phyloP scores from a whole-genome alignment of 2,888 invertebrate genomes.

The Eristalis tenax region DNA sequence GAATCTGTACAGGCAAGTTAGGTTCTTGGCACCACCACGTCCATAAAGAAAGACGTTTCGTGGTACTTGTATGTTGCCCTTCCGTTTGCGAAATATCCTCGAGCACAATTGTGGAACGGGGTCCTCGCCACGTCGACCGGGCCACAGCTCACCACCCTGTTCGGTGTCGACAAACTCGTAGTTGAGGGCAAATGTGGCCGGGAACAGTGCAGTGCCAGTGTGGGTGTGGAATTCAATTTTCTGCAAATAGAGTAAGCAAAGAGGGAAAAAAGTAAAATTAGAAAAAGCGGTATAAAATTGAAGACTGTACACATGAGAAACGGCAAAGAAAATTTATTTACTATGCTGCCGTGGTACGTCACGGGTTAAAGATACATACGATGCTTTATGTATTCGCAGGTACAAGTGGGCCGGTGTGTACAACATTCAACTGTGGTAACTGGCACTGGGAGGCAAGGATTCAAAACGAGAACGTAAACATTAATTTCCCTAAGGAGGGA shows the following conservation, averaged over 20 bases:
- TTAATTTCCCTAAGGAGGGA: slow-evolving; percentile 73
- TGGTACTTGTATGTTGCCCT: slow-evolving; percentile 85
- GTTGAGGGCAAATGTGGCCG: slow-evolving; percentile 87
- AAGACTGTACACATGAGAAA: slow-evolving; percentile 57
- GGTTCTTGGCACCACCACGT: slow-evolving; percentile 88
- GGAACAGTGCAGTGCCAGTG: slow-evolving; percentile 90
- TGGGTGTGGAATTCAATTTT: slow-evolving; percentile 84
- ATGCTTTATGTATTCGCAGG: slow-evolving; percentile 49
- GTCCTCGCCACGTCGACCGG: slow-evolving; percentile 81
- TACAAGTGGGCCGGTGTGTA: slow-evolving; percentile 49
- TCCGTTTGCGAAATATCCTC: slow-evolving; percentile 85
- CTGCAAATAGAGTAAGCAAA: slow-evolving; percentile 74
- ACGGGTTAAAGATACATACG: slow-evolving; percentile 12
- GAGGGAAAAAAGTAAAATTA: slow-evolving; percentile 43
- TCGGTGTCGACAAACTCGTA: slow-evolving; percentile 93
- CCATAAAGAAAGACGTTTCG: slow-evolving; percentile 91
- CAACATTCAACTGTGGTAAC: slow-evolving; percentile 32
- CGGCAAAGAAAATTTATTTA: slow-evolving; percentile 63
- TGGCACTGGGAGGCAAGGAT: slow-evolving; percentile 43
- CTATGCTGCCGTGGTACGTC: slow-evolving; percentile 45
- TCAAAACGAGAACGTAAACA: slow-evolving; percentile 71
- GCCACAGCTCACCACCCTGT: slow-evolving; percentile 87
- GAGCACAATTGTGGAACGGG: slow-evolving; percentile 83
- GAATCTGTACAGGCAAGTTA: slow-evolving; percentile 90
- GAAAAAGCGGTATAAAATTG: slow-evolving; percentile 49